Conservation (phyloP, 2,888 invertebrate genomes). For the Apamea crenata region DNA sequence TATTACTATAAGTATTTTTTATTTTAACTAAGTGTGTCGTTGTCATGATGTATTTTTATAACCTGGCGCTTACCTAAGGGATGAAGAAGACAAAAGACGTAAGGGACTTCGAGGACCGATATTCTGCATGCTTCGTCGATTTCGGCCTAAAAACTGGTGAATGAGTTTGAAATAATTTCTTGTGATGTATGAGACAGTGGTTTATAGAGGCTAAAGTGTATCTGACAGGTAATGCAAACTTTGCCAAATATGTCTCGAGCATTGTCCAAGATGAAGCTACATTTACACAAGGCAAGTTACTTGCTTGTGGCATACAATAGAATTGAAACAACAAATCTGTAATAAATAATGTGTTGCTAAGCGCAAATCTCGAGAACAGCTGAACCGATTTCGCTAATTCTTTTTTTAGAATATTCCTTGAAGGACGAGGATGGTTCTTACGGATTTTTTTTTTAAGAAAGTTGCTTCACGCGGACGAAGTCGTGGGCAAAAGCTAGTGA, state of each 20-base stretch:
- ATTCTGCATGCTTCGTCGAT: slow-evolving; percentile 85
- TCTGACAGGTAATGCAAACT: background rate
- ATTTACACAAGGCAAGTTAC: background rate
- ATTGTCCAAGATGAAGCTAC: background rate
- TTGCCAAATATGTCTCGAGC: background rate
- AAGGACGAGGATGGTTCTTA: too few relatives aligned
- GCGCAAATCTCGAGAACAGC: too few relatives aligned
- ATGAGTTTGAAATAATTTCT: slow-evolving; percentile 42
- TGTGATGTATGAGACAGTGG: background rate
- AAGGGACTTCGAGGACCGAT: slow-evolving; percentile 85
- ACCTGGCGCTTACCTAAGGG: slow-evolving; percentile 66
- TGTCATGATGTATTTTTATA: slow-evolving; percentile 63
- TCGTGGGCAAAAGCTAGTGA: too few relatives aligned
- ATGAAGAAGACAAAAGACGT: slow-evolving; percentile 72
- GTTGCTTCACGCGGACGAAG: too few relatives aligned
- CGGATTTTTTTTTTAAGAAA: too few relatives aligned
- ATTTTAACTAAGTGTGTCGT: slow-evolving; percentile 48
- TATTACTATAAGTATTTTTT: slow-evolving; percentile 39
- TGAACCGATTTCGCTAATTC: too few relatives aligned
- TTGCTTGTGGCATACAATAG: background rate
- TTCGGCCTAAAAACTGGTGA: slow-evolving; percentile 85
- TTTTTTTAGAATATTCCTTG: too few relatives aligned
- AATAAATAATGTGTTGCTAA: too few relatives aligned
- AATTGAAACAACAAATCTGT: background rate
- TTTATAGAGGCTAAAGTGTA: background rate